Conservation (phyloP, 2,797 vertebrate genomes). For the Cheracebus regulus region DNA sequence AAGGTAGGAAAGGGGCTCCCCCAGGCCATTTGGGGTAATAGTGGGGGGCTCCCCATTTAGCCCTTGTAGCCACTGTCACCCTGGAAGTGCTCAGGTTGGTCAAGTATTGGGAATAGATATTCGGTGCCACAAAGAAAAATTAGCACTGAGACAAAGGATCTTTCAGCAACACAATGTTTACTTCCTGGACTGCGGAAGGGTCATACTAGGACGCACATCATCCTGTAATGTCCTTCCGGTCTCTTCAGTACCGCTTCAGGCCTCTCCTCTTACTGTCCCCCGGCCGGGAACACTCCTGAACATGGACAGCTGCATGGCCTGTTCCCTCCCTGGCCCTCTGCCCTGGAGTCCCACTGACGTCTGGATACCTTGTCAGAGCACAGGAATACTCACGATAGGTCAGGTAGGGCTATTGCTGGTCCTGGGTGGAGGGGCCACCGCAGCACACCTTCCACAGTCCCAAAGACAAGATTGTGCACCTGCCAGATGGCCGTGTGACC, state of each 20-base stretch:
- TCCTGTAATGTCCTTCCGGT: neutral
- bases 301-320: neutral
- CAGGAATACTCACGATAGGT: neutral
- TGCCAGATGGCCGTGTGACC: neutral
- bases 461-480: neutral
- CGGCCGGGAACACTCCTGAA: neutral
- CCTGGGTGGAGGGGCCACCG: neutral
- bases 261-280: too few species aligned
- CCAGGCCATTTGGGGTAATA: neutral
- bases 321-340: neutral
- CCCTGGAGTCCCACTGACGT: neutral
- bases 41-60: neutral
- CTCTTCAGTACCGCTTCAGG: neutral
- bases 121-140: too few species aligned
- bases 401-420: neutral
- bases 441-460: neutral
- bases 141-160: too few species aligned
- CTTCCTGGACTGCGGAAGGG: neutral
- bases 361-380: neutral
- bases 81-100: neutral
- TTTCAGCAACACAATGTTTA: too few species aligned
- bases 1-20: too few species aligned
- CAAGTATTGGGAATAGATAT: neutral
- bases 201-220: neutral
- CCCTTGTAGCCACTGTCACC: neutral